A percentile compares a stretch with the other conserved stretches of the same genome.
Evolutionary conservation across 2,888 invertebrate species (phyloP).

Genomic region (Galerucella calmariensis): DNA sequence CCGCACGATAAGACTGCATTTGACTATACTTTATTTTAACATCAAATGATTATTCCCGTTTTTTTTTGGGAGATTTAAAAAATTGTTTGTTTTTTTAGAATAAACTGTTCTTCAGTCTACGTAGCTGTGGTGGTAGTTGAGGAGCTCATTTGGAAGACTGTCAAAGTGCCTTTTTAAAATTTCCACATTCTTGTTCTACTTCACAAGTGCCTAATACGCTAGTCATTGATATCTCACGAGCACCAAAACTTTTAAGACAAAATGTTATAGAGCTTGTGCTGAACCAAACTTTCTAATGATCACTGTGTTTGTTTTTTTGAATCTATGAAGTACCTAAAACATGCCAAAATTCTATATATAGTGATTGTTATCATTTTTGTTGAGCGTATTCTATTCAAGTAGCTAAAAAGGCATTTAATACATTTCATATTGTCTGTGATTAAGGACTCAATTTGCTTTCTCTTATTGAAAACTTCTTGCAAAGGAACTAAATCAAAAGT

Average conservation of each 20-base stretch:
- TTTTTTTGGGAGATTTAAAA: too few relatives aligned
- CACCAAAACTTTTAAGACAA: slow-evolving; percentile 9
- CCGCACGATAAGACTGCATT: too few relatives aligned
- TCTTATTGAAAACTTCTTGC: background rate
- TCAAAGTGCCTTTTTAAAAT: slow-evolving; percentile 44
- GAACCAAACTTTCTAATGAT: slow-evolving; percentile 2
- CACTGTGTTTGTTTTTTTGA: background rate
- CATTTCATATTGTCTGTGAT: slow-evolving; percentile 2
- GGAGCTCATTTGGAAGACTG: slow-evolving; percentile 41
- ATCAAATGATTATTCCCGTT: too few relatives aligned
- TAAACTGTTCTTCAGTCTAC: slow-evolving; percentile 1
- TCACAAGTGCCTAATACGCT: slow-evolving; percentile 49
- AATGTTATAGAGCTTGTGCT: slow-evolving; percentile 9
- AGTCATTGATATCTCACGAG: slow-evolving; percentile 21
- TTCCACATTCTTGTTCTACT: slow-evolving; percentile 42
- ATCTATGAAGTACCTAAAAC: background rate
- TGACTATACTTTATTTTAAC: too few relatives aligned
- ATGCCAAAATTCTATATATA: background rate
- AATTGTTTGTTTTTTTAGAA: slow-evolving; percentile 18
- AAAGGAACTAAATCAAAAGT: background rate
- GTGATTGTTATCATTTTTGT: slow-evolving; percentile 1
- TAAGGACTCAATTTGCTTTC: background rate
- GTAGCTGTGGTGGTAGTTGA: slow-evolving; percentile 22
- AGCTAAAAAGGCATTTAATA: slow-evolving; percentile 7
- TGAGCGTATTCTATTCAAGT: background rate